Base-by-base conservation (phyloP, 2,888 invertebrate genomes). In the Hirtodrosophila alboralis region DNA sequence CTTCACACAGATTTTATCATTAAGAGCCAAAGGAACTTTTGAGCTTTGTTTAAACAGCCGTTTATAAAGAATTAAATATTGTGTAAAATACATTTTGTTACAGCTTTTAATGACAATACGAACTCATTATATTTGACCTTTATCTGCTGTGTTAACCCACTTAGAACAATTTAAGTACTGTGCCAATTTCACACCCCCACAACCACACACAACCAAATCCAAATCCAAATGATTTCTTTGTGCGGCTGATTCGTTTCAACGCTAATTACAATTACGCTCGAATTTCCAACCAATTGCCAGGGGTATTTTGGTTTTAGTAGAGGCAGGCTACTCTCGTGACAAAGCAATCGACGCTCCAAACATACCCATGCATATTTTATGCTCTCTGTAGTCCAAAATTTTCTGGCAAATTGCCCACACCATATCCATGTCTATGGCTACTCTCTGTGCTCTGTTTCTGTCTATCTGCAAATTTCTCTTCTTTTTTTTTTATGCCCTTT, bases 361-460 rank as follows among this genome's bases (percentile, higher is more conserved):
- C 85, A 84, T 62, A 56, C 16, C 72, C 71, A 84, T 84, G 83
- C 79, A 79, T 79, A 79, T 81, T 81, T 79, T 78, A 79, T 81
- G 54, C 61, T 33, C 57, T 43, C 36, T 57, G 47, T 53, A 41
- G 54, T 44, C 31, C 28, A 33, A 48, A 59, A 64, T 38, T 44
- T 34, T 38, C 67, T 54, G 77, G 71, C 71, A 41, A 58, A 60
- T 33, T 58, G 59, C 66, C 64, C 43, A 45, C 43, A 40, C 47
- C 45, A 26, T n/a, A 45, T 38, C n/a, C 37, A 36, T 38, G 41
- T 26, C 53, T 47, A 53, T 68, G 36, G 16, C 45, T 14, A 27
- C 47, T 27, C 48, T 14, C 12, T 16, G 9, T 33, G 13, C 38
- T 44, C 12, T 36, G 60, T 14, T 40, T 28, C 31, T 38, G 28